These are phyloP conservation scores for Ctenochaetus hawaiiensis DNA, from an alignment of 2,797 vertebrate species.

Conservation along the genomic window DNA sequence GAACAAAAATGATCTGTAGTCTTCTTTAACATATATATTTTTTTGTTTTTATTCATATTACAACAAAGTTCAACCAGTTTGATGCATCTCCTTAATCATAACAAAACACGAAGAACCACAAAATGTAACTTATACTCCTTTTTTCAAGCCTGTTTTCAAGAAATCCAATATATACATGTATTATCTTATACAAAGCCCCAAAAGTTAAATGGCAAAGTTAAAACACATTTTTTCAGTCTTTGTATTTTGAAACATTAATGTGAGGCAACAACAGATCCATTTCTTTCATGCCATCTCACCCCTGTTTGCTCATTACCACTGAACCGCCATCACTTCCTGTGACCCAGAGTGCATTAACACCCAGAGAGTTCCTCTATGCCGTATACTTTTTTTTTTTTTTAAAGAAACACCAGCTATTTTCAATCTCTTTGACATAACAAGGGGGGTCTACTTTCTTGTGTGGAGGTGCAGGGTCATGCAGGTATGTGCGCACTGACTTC, in stretches of 20 bases:
- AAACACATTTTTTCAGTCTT: neutral
- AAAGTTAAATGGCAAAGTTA: neutral
- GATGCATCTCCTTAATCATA: neutral
- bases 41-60: neutral
- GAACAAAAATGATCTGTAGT: neutral
- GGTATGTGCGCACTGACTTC: constrained; percentile 73
- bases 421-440: constrained; percentile 73
- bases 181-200: neutral
- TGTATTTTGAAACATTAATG: constrained; percentile 35
- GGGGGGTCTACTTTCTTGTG: constrained; percentile 74
- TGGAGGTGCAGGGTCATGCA: constrained; percentile 63
- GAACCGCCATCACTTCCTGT: constrained; percentile 46
- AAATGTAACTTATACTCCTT: neutral
- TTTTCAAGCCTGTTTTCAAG: neutral
- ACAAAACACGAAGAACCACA: neutral
- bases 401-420: constrained; percentile 64
- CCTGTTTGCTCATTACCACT: constrained; percentile 51
- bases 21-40: constrained; percentile 3
- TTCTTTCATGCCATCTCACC: constrained; percentile 6
- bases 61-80: constrained; percentile 1
- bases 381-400: constrained; percentile 13
- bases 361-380: constrained; percentile 50
- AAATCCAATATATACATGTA: neutral
- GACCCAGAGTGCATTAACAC: constrained; percentile 77
- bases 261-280: constrained; percentile 34